These are phyloP conservation scores for Euura saliciscinereae DNA, from an alignment of 1,140 invertebrate genomes.

Conservation along the genomic window DNA sequence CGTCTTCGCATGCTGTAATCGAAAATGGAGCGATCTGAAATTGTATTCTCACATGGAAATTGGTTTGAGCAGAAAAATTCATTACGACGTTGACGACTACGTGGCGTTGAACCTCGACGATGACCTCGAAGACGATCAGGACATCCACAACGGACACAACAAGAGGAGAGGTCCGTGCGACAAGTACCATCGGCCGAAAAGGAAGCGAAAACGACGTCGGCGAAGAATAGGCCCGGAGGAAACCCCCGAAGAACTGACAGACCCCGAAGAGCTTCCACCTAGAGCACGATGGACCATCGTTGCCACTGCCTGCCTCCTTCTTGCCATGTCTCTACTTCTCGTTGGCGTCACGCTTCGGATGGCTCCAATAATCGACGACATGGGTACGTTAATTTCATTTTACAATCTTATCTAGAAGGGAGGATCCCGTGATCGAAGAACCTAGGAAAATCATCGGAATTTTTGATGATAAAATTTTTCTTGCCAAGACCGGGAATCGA, in stretches of 20 bases:
- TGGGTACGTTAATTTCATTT: slow-evolving; percentile 72
- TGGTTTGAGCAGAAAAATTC: slow-evolving; percentile 48
- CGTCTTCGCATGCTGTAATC: too few relatives aligned
- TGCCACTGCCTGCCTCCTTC: slow-evolving; percentile 81
- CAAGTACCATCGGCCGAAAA: slow-evolving; percentile 49
- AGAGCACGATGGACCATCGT: slow-evolving; percentile 88
- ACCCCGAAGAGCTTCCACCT: slow-evolving; percentile 79
- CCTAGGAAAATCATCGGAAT: too few relatives aligned
- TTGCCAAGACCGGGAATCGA: too few relatives aligned
- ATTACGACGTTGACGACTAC: slow-evolving; percentile 60
- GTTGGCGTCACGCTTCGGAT: slow-evolving; percentile 88
- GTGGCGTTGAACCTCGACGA: slow-evolving; percentile 60
- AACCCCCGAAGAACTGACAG: slow-evolving; percentile 42
- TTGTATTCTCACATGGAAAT: too few relatives aligned
- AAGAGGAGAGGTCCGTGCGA: slow-evolving; percentile 42
- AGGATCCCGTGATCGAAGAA: too few relatives aligned
- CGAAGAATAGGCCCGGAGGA: slow-evolving; percentile 39
- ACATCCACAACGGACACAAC: slow-evolving; percentile 44
- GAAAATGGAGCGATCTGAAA: too few relatives aligned
- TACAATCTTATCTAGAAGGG: too few relatives aligned
- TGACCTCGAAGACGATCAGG: slow-evolving; percentile 53
- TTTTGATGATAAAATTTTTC: too few relatives aligned
- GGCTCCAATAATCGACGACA: slow-evolving; percentile 91
- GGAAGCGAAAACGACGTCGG: slow-evolving; percentile 49
- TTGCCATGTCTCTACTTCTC: slow-evolving; percentile 84